Percentiles rank a stretch among this genome's conserved stretches.
phyloP scores from a whole-genome alignment of 1,140 invertebrate species.

The Muscidifurax raptorellus region DNA sequence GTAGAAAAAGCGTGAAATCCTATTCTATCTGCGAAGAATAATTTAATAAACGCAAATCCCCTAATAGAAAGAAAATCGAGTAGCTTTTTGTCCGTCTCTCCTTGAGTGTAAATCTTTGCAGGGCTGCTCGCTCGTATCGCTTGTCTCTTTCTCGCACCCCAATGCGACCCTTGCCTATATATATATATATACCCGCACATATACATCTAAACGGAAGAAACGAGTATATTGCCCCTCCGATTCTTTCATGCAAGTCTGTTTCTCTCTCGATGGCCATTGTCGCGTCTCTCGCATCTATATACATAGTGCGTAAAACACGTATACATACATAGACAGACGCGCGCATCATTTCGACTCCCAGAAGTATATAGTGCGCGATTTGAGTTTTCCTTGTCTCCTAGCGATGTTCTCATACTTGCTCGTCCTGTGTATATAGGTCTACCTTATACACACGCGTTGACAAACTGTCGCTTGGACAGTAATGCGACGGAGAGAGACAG shows the following conservation, averaged over 20 bases:
- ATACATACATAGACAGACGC: background rate
- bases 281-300: background rate
- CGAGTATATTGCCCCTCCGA: slow-evolving; percentile 31
- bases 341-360: slow-evolving; percentile 1
- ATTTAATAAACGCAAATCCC: slow-evolving; percentile 46
- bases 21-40: slow-evolving; percentile 27
- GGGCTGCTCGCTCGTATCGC: slow-evolving; percentile 22
- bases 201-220: background rate
- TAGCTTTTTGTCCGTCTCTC: slow-evolving; percentile 30
- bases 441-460: background rate
- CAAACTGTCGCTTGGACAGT: background rate
- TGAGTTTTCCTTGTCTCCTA: background rate
- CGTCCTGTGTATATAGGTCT: background rate
- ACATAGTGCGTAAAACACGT: slow-evolving; percentile 5
- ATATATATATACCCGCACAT: background rate
- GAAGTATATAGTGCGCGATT: slow-evolving; percentile 5
- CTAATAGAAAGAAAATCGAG: slow-evolving; percentile 50
- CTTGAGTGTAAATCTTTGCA: slow-evolving; percentile 45
- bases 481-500: slow-evolving; percentile 52
- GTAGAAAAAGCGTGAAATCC: background rate
- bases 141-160: slow-evolving; percentile 46
- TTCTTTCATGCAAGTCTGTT: background rate
- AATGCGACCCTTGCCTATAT: background rate
- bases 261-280: slow-evolving; percentile 1
- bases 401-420: too few species aligned